A percentile compares a stretch with the other conserved stretches of the same genome.
These are phyloP conservation scores for Aptenodytes patagonicus DNA, from an alignment of 2,113 vertebrate species.

Conservation along the genomic window DNA sequence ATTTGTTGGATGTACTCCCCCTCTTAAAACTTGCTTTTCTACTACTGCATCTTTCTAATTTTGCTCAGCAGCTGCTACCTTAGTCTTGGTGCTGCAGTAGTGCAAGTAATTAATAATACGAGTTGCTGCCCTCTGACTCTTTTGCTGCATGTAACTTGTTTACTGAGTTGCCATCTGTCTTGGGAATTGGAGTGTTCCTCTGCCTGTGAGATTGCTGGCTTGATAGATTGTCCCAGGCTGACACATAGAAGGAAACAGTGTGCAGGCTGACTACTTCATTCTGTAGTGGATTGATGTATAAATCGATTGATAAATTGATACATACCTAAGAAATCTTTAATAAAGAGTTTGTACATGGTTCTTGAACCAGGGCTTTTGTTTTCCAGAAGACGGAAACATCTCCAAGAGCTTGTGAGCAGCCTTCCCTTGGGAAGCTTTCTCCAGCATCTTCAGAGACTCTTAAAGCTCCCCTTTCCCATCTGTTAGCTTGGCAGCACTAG, in stretches of 20 bases:
- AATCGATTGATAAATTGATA: neutral
- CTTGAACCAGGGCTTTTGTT: neutral
- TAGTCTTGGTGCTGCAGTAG: neutral
- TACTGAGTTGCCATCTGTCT: neutral
- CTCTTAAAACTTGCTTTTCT: neutral
- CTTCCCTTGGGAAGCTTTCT: neutral
- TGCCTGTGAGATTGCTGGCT: neutral
- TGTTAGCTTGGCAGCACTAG: neutral
- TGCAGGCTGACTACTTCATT: neutral
- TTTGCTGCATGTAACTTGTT: neutral
- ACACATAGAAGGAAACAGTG: neutral
- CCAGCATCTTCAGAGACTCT: neutral
- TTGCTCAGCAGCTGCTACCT: neutral
- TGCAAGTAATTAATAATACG: neutral
- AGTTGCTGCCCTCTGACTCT: neutral
- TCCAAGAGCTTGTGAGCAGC: neutral
- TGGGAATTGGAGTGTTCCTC: neutral
- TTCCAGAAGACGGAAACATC: neutral
- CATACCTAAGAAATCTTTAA: neutral
- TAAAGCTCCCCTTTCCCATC: neutral
- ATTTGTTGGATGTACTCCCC: neutral
- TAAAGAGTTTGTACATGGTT: neutral
- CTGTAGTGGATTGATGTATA: neutral
- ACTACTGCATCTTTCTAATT: neutral
- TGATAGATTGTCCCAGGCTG: neutral